phyloP scores from a whole-genome alignment of 2,888 invertebrate genomes.

The Hypercompe scribonia region DNA sequence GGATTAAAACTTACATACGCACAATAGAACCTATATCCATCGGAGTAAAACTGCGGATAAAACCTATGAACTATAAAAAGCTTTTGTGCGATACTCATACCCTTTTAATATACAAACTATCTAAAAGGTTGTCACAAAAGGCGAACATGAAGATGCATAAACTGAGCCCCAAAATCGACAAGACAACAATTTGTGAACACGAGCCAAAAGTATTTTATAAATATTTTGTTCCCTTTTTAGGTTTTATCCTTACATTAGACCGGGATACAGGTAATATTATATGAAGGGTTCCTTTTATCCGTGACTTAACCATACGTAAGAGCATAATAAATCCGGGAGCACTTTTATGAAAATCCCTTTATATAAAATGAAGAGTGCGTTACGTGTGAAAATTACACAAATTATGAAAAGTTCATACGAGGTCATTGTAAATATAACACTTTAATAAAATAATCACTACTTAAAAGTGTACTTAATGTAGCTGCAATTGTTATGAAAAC shows the following conservation, averaged over 20 bases:
- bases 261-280: constrained; percentile 19
- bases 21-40: neutral
- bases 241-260: constrained; percentile 12
- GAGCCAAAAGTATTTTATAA: constrained; percentile 12
- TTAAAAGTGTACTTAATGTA: neutral
- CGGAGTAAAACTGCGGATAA: neutral
- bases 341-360: constrained; percentile 15
- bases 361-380: neutral
- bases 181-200: constrained; percentile 5
- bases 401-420: neutral
- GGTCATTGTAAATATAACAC: neutral
- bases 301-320: constrained; percentile 12
- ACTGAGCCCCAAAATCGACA: constrained; percentile 14
- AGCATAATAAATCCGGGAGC: constrained; percentile 15
- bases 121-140: neutral
- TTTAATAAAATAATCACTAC: neutral
- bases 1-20: neutral
- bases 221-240: constrained; percentile 18
- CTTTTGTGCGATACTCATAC: neutral
- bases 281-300: constrained; percentile 16
- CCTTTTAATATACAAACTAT: neutral
- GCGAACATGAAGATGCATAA: constrained; percentile 5
- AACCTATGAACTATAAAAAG: neutral
- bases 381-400: neutral
- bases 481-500: neutral